Percentiles rank a stretch among this genome's conserved stretches.
Evolutionary conservation across 2,888 invertebrate species (phyloP).

Genomic region (Osedax frankpressi): DNA sequence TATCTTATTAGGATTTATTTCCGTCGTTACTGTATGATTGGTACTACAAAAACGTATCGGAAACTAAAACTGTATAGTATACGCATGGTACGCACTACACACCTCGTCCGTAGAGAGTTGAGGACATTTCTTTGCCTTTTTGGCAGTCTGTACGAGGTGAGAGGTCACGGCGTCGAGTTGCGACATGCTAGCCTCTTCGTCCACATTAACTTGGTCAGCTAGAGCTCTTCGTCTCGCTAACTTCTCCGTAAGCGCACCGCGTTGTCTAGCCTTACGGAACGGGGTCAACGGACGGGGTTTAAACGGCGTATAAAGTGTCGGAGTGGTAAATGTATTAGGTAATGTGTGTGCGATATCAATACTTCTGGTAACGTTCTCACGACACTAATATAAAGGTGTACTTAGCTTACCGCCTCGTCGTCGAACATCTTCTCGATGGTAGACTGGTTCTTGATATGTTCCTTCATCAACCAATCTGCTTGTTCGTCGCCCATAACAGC

Average conservation of each 20-base stretch:
- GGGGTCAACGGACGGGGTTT: not conserved
- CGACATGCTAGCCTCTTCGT: not conserved
- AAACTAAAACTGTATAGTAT: no score
- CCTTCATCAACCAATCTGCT: slow-evolving; percentile 38
- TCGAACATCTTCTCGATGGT: slow-evolving; percentile 36
- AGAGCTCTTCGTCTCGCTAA: slow-evolving; percentile 36
- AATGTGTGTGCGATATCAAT: not conserved
- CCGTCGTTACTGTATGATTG: no score
- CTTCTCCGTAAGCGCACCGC: slow-evolving; percentile 41
- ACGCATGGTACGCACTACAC: no score
- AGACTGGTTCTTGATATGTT: slow-evolving; percentile 25
- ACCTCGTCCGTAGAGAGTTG: not conserved
- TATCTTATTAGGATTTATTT: no score
- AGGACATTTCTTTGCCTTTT: not conserved
- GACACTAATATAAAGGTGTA: not conserved
- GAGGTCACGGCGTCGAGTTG: not conserved
- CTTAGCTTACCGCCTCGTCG: slow-evolving; percentile 30
- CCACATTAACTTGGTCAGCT: not conserved
- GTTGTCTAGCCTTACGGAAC: slow-evolving; percentile 26
- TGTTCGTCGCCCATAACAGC: slow-evolving; percentile 32
- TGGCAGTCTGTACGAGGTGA: not conserved
- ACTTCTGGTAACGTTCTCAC: not conserved
- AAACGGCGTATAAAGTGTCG: not conserved
- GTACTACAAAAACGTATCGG: no score
- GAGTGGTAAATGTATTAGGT: not conserved